Percentiles rank a stretch among this genome's conserved stretches.
phyloP scores from a whole-genome alignment of 2,888 invertebrate genomes.

The Xanthia icteritia region DNA sequence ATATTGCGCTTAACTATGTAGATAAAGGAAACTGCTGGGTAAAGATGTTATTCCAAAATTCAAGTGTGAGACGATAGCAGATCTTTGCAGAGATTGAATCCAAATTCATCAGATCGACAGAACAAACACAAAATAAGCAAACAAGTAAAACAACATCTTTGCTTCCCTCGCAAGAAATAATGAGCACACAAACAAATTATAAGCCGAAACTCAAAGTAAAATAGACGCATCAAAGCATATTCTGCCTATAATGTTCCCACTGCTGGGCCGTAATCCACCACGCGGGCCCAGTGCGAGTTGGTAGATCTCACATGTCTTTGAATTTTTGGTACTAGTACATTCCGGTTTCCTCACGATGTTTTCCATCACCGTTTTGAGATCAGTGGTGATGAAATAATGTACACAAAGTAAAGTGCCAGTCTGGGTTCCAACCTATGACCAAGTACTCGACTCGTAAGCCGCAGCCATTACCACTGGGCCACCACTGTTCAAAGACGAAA shows the following conservation, averaged over 20 bases:
- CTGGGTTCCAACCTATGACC: too few species aligned
- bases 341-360: too few species aligned
- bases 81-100: not conserved
- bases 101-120: not conserved
- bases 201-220: conserved; percentile 13
- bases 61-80: not conserved
- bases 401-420: too few species aligned
- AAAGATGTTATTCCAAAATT: not conserved
- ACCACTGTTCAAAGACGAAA: conserved; percentile 13
- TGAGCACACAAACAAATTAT: conserved; percentile 15
- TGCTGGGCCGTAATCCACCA: too few species aligned
- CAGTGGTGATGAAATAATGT: too few species aligned
- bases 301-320: too few species aligned
- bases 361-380: too few species aligned
- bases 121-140: conserved; percentile 12
- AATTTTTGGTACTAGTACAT: too few species aligned
- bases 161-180: conserved; percentile 22
- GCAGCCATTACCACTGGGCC: too few species aligned
- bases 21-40: not conserved
- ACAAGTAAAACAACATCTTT: conserved; percentile 14
- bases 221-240: not conserved
- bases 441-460: too few species aligned
- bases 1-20: not conserved
- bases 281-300: too few species aligned
- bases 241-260: too few species aligned